Evolutionary conservation across 2,888 invertebrate genomes (phyloP), one percentile per base, ranked within the genome.

Genomic region (Chaetoderma sp.): DNA sequence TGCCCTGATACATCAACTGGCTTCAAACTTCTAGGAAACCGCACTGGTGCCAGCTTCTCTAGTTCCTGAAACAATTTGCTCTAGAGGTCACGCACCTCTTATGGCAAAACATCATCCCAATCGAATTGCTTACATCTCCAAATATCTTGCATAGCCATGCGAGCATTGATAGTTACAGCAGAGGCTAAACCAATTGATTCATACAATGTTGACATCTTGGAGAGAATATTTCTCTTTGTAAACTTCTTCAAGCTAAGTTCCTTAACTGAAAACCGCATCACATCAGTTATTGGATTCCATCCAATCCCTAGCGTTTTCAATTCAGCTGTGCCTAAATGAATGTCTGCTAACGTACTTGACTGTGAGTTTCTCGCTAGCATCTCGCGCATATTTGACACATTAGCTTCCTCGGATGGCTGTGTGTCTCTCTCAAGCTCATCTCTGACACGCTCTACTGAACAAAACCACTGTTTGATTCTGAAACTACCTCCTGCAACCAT

Each of bases 401-500:
- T n/a, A n/a, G n/a, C n/a, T n/a, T n/a, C n/a, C n/a, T n/a, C n/a
- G n/a, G n/a, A n/a, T n/a, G n/a, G n/a, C n/a, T n/a, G n/a, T n/a
- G n/a, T n/a, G n/a, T n/a, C n/a, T n/a, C n/a, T n/a, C n/a, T n/a
- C n/a, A n/a, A n/a, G n/a, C n/a, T n/a, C n/a, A n/a, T n/a, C n/a
- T n/a, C n/a, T n/a, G n/a, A n/a, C n/a, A n/a, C 25, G n/a, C 8
- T 63, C 62, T 0, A 25, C 30, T 2, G 49, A 27, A 47, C 49
- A 21, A 50, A 33, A 57, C 57, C 63, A 63, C 28, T 49, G 32
- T 21, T 63, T 56, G 13, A 63, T 57, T 2, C 52, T 28, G 23
- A 64, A 64, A 30, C 50, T 52, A 10, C 64, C 64, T n/a, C n/a
- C n/a, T n/a, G n/a, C n/a, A n/a, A n/a, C n/a, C n/a, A n/a, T n/a